phyloP scores from a whole-genome alignment of 2,888 invertebrate genomes.

The Andrena fulva region DNA sequence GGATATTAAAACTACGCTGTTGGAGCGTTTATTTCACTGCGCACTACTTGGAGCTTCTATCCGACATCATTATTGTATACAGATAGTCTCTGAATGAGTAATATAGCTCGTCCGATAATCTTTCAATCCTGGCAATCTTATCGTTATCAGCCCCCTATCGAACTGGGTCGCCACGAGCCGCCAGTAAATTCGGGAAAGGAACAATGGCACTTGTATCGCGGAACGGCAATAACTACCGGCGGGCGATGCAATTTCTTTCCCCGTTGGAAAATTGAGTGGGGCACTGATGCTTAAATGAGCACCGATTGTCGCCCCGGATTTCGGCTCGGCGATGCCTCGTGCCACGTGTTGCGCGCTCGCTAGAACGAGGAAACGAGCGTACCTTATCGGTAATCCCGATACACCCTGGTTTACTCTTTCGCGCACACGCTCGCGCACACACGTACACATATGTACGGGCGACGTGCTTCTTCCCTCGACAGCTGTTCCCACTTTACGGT shows the following conservation, averaged over 20 bases:
- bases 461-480: constrained; percentile 29
- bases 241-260: constrained; percentile 4
- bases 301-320: constrained; percentile 44
- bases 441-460: constrained; percentile 10
- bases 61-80: not conserved
- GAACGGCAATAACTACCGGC: not conserved
- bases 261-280: not conserved
- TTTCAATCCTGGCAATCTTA: not conserved
- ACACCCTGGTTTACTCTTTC: constrained; percentile 12
- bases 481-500: constrained; percentile 46
- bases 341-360: constrained; percentile 57
- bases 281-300: constrained; percentile 36
- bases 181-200: not conserved
- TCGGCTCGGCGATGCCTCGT: constrained; percentile 24
- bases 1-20: not conserved
- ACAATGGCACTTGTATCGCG: not conserved
- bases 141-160: not conserved
- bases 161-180: not conserved
- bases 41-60: not conserved
- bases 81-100: not conserved
- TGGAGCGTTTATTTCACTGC: not conserved
- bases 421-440: not conserved
- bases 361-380: constrained; percentile 26
- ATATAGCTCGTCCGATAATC: too few relatives aligned
- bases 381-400: constrained; percentile 64